A percentile compares a stretch with the other conserved stretches of the same genome.
Conservation (phyloP, 1,140 invertebrate species). For the Heliconius congener region DNA sequence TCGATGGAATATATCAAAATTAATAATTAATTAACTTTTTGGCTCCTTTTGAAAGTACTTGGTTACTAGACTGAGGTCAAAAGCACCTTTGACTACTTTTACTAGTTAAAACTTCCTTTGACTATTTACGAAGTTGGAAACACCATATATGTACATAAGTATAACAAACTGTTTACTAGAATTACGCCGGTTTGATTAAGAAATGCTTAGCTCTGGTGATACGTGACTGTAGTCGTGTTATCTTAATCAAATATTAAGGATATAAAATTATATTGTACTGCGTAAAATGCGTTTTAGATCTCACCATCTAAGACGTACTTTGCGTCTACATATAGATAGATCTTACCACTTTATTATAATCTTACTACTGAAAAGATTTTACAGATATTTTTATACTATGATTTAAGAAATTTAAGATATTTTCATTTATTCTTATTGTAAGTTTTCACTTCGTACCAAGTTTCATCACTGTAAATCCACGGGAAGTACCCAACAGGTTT, state of each 20-base stretch:
- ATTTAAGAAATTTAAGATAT: no score
- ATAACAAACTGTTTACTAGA: neutral
- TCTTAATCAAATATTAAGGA: neutral
- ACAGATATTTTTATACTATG: no score
- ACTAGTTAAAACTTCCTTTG: neutral
- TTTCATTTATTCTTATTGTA: no score
- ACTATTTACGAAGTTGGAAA: neutral
- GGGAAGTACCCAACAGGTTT: no score
- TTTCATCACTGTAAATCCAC: no score
- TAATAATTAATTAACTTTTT: neutral
- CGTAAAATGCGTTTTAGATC: no score
- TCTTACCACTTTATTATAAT: no score
- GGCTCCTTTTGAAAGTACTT: neutral
- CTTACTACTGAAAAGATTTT: no score
- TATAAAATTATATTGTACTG: neutral
- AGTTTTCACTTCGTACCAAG: no score
- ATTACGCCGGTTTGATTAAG: neutral
- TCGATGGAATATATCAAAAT: neutral
- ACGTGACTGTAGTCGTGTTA: neutral
- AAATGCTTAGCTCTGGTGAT: neutral
- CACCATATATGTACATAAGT: neutral
- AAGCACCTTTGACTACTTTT: neutral
- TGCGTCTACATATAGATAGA: no score
- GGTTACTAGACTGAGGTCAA: neutral
- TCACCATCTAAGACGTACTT: no score